Evolutionary conservation across 2,888 invertebrate species (phyloP), one percentile per base, ranked within the genome.

Genomic region (Amaurobius ferox): DNA sequence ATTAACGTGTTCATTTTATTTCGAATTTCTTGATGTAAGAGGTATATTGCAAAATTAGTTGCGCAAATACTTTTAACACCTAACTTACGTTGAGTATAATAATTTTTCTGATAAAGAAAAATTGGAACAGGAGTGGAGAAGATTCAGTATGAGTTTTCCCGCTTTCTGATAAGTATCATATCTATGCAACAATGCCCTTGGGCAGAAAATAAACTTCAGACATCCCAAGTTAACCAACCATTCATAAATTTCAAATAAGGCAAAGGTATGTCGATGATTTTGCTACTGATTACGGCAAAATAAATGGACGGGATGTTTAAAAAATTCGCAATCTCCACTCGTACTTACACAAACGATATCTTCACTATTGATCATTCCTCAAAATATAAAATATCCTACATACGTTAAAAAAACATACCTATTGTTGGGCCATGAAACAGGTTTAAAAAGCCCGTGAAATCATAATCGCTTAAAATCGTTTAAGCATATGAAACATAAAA

Each of bases 401-500:
- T 11, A 44, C 9, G 9, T 7, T 35, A 44, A 44, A 44, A 16
- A 16, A 2, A 44, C n/a, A 44, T 3, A 23, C 23, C 55, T 55
- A 55, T 55, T 55, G 55, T 55, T 55, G 11, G 19, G 23, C 55
- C 23, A 6, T 3, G 11, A 55, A 55, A 55, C 55, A 19, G 55
- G 55, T 55, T 55, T 23, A 55, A 6, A 23, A 23, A 55, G 3
- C 5, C 55, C 55, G 66, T 55, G 72, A 77, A 83, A 77, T 72
- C 55, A 64, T 72, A 83, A 77, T 72, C 66, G 70, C 30, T 77
- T 71, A 23, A 68, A 66, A 83, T 72, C 77, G 71, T 48, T 64
- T 66, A 66, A 71, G 77, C 77, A 83, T 83, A 77, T 77, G 48
- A 48, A 76, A 29, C 48, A 48, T 70, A 71, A 76, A 71, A 81